A percentile compares a stretch with the other conserved stretches of the same genome.
phyloP scores from a whole-genome alignment of 2,797 vertebrate genomes.

The Epinephelus malabaricus region DNA sequence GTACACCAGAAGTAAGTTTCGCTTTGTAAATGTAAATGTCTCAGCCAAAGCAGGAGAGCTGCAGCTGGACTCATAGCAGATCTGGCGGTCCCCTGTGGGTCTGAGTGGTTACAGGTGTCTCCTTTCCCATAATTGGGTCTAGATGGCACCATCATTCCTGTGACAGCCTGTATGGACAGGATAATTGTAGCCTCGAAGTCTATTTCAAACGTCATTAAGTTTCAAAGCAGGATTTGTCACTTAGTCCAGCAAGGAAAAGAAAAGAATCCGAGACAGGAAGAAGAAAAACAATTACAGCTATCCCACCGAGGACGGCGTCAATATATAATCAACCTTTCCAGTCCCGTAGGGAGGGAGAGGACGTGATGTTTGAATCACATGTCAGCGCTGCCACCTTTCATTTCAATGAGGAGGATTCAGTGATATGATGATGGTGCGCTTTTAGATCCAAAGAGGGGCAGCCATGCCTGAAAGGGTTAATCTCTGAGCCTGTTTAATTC shows the following conservation, averaged over 20 bases:
- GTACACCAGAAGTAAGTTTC: not conserved
- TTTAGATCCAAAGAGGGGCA: constrained; percentile 67
- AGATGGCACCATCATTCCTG: constrained; percentile 76
- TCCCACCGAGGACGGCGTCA: constrained; percentile 70
- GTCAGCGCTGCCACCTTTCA: constrained; percentile 65
- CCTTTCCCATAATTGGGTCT: constrained; percentile 74
- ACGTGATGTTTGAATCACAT: constrained; percentile 56
- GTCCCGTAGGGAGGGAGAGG: constrained; percentile 17
- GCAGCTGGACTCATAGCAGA: constrained; percentile 6
- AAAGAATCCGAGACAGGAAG: constrained; percentile 56
- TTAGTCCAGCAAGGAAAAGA: constrained; percentile 68
- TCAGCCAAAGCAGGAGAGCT: constrained; percentile 10
- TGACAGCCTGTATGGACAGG: constrained; percentile 77
- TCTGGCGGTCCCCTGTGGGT: constrained; percentile 33
- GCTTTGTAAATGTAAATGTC: constrained; percentile 10
- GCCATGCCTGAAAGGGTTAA: constrained; percentile 91
- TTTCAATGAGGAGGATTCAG: constrained; percentile 62
- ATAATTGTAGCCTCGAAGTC: constrained; percentile 82
- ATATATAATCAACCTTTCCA: constrained; percentile 79
- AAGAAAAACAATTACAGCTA: constrained; percentile 77
- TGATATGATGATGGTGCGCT: constrained; percentile 70
- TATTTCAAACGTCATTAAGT: constrained; percentile 88
- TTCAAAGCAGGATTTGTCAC: constrained; percentile 83
- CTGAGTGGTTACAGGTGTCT: constrained; percentile 65
- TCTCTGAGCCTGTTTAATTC: constrained; percentile 93